A percentile compares a stretch with the other conserved stretches of the same genome.
phyloP scores from a whole-genome alignment of 1,140 invertebrate species.

The Magallana angulata region DNA sequence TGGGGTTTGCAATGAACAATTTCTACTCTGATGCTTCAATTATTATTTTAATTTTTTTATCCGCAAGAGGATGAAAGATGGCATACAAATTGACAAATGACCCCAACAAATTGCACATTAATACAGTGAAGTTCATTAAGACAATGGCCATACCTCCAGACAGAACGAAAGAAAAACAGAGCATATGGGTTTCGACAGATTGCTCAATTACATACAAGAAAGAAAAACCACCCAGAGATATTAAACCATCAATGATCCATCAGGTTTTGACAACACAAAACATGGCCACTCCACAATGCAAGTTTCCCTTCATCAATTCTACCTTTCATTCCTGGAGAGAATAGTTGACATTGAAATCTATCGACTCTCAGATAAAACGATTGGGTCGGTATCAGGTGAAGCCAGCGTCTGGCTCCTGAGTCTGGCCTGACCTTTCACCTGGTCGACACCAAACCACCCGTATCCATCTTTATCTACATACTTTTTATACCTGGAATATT shows the following conservation, averaged over 20 bases:
- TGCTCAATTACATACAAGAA: slow-evolving; percentile 45
- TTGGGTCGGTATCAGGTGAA: background rate
- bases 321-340: slow-evolving; percentile 30
- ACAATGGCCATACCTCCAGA: slow-evolving; percentile 9
- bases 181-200: slow-evolving; percentile 59
- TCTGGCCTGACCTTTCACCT: background rate
- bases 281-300: slow-evolving; percentile 24
- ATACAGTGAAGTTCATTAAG: slow-evolving; percentile 26
- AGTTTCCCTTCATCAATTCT: slow-evolving; percentile 19
- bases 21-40: slow-evolving; percentile 33
- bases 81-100: slow-evolving; percentile 34
- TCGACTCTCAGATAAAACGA: background rate
- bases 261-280: slow-evolving; percentile 1
- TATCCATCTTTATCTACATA: no score
- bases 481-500: no score
- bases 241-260: slow-evolving; percentile 34
- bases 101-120: slow-evolving; percentile 35
- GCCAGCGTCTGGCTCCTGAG: background rate
- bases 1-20: slow-evolving; percentile 25
- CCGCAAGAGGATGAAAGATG: slow-evolving; percentile 5
- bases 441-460: no score
- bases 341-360: slow-evolving; percentile 13
- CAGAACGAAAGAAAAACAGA: slow-evolving; percentile 39
- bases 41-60: slow-evolving; percentile 36
- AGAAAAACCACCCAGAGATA: slow-evolving; percentile 32